Evolutionary conservation across 2,113 vertebrate genomes (phyloP).

Genomic region (Albula goreensis): DNA sequence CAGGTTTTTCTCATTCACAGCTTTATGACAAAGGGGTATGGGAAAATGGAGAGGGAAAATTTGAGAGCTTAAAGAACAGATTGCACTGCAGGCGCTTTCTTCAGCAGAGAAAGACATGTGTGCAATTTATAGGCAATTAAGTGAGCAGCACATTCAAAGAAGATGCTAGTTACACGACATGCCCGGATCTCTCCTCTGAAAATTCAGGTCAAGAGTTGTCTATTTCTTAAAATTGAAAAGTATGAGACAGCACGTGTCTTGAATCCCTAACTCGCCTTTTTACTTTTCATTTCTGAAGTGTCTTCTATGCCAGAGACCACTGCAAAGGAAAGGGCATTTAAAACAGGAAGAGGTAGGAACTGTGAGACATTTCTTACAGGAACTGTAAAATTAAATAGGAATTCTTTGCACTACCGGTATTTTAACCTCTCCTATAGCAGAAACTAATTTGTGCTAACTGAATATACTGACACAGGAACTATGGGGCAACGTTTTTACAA

Average conservation of each 20-base stretch:
- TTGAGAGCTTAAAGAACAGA: neutral
- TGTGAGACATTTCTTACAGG: neutral
- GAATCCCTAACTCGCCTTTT: neutral
- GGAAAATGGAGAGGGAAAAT: neutral
- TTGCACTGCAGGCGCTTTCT: neutral
- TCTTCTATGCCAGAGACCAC: neutral
- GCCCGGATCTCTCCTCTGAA: neutral
- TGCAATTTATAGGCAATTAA: neutral
- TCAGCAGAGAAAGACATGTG: neutral
- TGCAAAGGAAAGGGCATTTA: neutral
- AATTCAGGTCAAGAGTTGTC: neutral
- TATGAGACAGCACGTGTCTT: neutral
- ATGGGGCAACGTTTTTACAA: neutral
- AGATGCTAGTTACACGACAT: neutral
- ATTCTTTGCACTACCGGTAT: neutral
- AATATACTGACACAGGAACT: neutral
- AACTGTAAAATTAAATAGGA: neutral
- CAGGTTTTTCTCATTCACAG: constrained; percentile 18
- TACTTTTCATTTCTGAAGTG: neutral
- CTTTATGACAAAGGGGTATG: neutral
- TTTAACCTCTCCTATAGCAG: neutral
- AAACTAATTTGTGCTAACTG: neutral
- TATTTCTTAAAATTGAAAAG: neutral
- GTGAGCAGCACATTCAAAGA: neutral
- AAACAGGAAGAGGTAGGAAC: neutral